Evolutionary conservation across 2,888 invertebrate genomes (phyloP).

Genomic region (Agriopis marginaria): DNA sequence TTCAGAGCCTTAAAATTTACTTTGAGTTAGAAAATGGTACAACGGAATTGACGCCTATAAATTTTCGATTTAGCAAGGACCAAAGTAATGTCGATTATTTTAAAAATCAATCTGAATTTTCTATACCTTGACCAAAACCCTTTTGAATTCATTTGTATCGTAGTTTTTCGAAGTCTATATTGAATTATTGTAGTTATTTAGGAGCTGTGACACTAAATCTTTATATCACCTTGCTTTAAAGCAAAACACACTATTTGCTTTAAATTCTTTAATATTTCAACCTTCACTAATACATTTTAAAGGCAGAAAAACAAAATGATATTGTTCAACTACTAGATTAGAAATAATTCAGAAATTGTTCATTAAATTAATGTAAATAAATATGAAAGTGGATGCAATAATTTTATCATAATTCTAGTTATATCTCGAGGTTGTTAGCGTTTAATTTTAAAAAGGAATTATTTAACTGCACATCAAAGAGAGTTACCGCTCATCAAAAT

Average conservation of each 20-base stretch:
- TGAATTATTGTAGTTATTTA: conserved; percentile 66
- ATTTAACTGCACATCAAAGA: conserved; percentile 6
- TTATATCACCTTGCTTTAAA: conserved; percentile 71
- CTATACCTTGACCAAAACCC: conserved; percentile 70
- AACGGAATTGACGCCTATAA: conserved; percentile 45
- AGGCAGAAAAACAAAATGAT: conserved; percentile 44
- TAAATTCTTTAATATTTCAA: conserved; percentile 59
- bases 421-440: conserved; percentile 71
- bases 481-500: neutral
- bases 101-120: conserved; percentile 59
- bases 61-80: conserved; percentile 71
- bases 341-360: conserved; percentile 60
- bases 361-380: conserved; percentile 69
- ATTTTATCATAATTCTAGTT: conserved; percentile 78
- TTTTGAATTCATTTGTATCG: conserved; percentile 67
- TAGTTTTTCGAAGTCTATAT: conserved; percentile 73
- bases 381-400: conserved; percentile 73
- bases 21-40: neutral
- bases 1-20: neutral
- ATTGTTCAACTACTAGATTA: conserved; percentile 57
- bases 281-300: conserved; percentile 51
- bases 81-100: conserved; percentile 61
- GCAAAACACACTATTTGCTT: conserved; percentile 69
- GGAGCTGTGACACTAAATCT: conserved; percentile 60
- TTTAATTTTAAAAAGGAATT: conserved; percentile 55